Evolutionary conservation across 2,113 vertebrate species (phyloP).

Genomic region (Bathybates hornii): DNA sequence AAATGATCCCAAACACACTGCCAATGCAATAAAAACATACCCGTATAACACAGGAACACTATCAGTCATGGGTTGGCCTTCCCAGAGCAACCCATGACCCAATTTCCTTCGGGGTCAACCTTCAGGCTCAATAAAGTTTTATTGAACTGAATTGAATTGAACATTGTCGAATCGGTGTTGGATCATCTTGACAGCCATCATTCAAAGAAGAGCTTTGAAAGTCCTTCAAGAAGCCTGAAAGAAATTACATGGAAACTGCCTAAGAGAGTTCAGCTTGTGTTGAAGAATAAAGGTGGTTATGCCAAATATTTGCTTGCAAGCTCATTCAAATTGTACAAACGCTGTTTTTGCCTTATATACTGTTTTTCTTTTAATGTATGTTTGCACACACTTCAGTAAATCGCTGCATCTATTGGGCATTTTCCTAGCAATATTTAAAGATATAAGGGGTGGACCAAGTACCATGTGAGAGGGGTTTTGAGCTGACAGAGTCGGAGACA

Average conservation of each 20-base stretch:
- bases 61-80: neutral
- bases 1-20: neutral
- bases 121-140: neutral
- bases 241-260: neutral
- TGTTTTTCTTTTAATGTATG: neutral
- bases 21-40: neutral
- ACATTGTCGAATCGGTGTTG: neutral
- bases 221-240: neutral
- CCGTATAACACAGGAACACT: neutral
- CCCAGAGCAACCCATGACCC: neutral
- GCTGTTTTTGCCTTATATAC: rapidly evolving
- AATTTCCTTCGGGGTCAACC: neutral
- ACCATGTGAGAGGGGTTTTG: neutral
- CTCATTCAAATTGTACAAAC: neutral
- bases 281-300: neutral
- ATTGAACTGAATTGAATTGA: neutral
- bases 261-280: neutral
- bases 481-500: neutral
- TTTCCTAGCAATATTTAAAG: neutral
- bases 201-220: neutral
- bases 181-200: neutral
- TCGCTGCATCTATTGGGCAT: neutral
- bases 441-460: neutral
- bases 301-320: neutral
- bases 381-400: neutral